These are phyloP conservation scores for Ypsolopha scabrella DNA, from an alignment of 2,888 invertebrate species.

Conservation along the genomic window DNA sequence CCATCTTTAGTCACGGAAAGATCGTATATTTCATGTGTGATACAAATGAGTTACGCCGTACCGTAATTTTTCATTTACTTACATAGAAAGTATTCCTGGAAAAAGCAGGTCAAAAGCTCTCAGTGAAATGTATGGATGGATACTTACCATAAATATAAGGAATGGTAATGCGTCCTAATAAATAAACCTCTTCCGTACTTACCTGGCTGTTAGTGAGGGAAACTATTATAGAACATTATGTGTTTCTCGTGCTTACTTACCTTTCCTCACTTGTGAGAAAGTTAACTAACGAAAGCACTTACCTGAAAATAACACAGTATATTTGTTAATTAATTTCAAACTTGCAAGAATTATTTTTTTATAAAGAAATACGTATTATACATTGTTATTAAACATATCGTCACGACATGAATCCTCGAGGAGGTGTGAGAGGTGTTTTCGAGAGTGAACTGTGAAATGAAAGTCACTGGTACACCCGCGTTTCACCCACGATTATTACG, in stretches of 20 bases:
- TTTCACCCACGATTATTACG: no score
- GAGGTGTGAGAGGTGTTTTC: no score
- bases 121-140: neutral
- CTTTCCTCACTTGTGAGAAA: neutral
- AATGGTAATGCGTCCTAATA: neutral
- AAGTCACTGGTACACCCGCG: no score
- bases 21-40: constrained; percentile 3
- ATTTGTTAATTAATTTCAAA: neutral
- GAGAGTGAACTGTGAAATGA: no score
- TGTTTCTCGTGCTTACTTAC: neutral
- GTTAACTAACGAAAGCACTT: neutral
- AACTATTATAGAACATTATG: neutral
- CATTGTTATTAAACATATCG: no score
- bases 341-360: neutral
- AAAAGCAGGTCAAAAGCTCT: neutral
- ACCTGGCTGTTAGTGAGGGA: neutral
- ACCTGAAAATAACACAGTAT: constrained; percentile 1
- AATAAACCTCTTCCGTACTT: neutral
- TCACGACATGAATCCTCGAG: no score
- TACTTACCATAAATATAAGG: neutral
- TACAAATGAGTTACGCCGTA: neutral
- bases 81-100: neutral
- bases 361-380: no score
- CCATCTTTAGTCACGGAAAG: constrained; percentile 16
- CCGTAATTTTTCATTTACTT: neutral